Evolutionary conservation across 2,113 vertebrate species (phyloP), one percentile per base, ranked within the genome.

Genomic region (Sturnus vulgaris): DNA sequence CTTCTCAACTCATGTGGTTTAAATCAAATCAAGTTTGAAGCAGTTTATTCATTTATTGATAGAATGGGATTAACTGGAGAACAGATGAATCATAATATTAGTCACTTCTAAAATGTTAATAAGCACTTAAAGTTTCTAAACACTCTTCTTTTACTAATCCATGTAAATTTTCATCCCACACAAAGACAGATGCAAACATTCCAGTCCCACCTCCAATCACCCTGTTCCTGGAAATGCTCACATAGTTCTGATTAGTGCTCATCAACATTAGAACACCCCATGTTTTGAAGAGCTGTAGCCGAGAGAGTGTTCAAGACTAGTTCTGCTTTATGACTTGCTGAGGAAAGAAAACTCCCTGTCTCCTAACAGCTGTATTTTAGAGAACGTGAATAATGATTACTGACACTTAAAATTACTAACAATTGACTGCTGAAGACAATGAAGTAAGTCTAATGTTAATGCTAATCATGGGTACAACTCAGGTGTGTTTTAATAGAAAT

Each of bases 321-420:
- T 21, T 89, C 37, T 59, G 44, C 33, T 94, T 94, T 90, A 77
- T 93, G 70, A 57, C 55, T 73, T 68, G 42, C 53, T 73, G 44
- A 81, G 22, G 25, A 94, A 81, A 30, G 64, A 64, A 82, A 95
- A 86, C 47, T 50, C 46, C 33, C 31, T 93, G 6, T 89, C 59
- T 89, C 44, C 71, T 76, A 81, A 89, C 39, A 92, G 49, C 77
- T 55, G 33, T 56, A 46, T 93, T 97, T 96, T 95, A 97, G 40
- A 56, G 60, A 90, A 80, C 65, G 72, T 75, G 81, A 93, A 55
- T 82, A 92, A 94, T 79, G 90, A 91, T 70, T 96, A 97, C 87
- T 93, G 88, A 93, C 79, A 90, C 47, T 76, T 88, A 91, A 97
- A 96, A 97, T 97, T 95, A 82, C 71, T 92, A 92, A 91, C 82